Base-by-base conservation (phyloP, 2,797 vertebrate species). In the Spinus olivaceus region DNA sequence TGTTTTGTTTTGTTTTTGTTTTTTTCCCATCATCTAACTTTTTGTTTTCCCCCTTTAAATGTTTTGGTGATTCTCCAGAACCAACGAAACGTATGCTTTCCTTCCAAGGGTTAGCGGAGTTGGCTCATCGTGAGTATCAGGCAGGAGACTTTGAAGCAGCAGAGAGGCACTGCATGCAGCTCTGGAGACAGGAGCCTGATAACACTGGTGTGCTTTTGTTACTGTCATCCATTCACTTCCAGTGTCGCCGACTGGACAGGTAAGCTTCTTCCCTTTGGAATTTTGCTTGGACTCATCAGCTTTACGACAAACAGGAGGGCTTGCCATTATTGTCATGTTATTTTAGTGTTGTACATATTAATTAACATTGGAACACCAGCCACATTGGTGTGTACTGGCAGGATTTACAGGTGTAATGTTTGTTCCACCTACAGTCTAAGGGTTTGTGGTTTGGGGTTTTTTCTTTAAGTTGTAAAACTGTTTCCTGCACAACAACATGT, bases 91-190 rank as follows among this genome's bases (percentile, higher is more conserved):
- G 98, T 99, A 98, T 99, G 98, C 99, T 99, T 99, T 99, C 99
- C 98, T 99, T 99, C 99, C 99, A 99, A 99, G 99, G 99, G 99
- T 99, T 99, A 98, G 99, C 99, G 95, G 99, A 99, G 98, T 98
- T 99, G 99, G 99, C 99, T 98, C 99, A 99, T 97, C 99, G 99
- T 74, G 99, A 99, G 97, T 99, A 99, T 98, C 99, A 99, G 98
- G 99, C 99, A 72, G 99, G 99, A 76, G 99, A 99, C 98, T 99
- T 99, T 97, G 99, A 99, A 98, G 99, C 99, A 86, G 99, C 99
- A 64, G 99, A 99, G 97, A 99, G 99, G 96, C 99, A 99, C 98
- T 99, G 99, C 98, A 99, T 99, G 99, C 99, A 99, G 97, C 98
- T 99, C 76, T 99, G 99, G 99, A 98, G 99, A 84, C 99, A 99